Conservation (phyloP, 1,140 invertebrate genomes). For the Ceratosolen solmsi region DNA sequence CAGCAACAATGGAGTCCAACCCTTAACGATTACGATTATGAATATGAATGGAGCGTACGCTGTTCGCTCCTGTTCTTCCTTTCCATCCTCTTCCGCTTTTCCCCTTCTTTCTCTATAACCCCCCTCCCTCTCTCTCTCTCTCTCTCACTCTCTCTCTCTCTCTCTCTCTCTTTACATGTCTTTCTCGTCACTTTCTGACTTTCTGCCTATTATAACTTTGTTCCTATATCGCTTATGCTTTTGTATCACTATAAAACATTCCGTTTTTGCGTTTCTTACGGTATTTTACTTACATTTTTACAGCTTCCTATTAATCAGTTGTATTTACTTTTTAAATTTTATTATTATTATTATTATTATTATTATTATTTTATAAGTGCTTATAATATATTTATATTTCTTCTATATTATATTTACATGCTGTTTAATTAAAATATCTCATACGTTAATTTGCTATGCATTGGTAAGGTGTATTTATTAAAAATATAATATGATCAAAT, state of each 20-base stretch:
- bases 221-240: background rate
- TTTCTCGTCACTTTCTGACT: conserved; percentile 26
- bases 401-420: no score
- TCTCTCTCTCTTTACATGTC: conserved; percentile 2
- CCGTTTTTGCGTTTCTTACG: background rate
- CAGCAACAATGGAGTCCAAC: conserved; percentile 53
- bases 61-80: conserved; percentile 27
- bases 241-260: background rate
- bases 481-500: no score
- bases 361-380: no score
- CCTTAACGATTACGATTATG: conserved; percentile 57
- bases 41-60: conserved; percentile 51
- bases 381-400: no score
- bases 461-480: no score
- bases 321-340: background rate
- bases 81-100: background rate
- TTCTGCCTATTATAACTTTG: conserved; percentile 24
- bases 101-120: background rate
- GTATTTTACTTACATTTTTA: background rate
- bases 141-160: conserved; percentile 2
- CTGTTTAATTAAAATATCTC: no score
- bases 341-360: background rate
- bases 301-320: background rate
- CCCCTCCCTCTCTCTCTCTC: background rate
- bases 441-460: no score